Conservation (phyloP, 2,888 invertebrate species). For the Oligia fasciuncula region DNA sequence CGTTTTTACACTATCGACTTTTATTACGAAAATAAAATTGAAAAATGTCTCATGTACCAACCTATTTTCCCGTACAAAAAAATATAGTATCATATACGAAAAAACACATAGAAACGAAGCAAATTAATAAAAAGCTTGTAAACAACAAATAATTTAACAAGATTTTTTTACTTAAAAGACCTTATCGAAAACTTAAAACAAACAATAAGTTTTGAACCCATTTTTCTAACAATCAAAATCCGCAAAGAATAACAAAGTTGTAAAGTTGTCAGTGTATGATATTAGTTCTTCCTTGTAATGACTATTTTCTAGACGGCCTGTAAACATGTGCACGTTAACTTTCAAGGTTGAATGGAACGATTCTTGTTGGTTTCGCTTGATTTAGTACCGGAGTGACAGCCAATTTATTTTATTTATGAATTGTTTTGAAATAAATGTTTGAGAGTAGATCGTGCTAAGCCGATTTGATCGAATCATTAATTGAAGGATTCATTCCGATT, state of each 20-base stretch:
- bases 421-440: conserved; percentile 12
- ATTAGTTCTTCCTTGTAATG: neutral
- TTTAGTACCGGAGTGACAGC: conserved; percentile 4
- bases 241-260: neutral
- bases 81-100: neutral
- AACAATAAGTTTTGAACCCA: neutral
- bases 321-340: neutral
- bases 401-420: conserved; percentile 22
- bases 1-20: neutral
- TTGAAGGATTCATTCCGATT: neutral
- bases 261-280: neutral
- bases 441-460: conserved; percentile 7
- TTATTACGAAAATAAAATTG: neutral
- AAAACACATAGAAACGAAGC: neutral
- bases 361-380: conserved; percentile 22
- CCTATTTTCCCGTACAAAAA: neutral
- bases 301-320: neutral
- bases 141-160: neutral
- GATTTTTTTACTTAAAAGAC: neutral
- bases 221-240: neutral
- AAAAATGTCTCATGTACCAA: neutral
- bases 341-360: conserved; percentile 1
- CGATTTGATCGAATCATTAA: conserved; percentile 10
- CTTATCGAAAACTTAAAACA: neutral
- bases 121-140: neutral